phyloP scores from a whole-genome alignment of 2,888 invertebrate genomes.

The Rhabditoides inermis region DNA sequence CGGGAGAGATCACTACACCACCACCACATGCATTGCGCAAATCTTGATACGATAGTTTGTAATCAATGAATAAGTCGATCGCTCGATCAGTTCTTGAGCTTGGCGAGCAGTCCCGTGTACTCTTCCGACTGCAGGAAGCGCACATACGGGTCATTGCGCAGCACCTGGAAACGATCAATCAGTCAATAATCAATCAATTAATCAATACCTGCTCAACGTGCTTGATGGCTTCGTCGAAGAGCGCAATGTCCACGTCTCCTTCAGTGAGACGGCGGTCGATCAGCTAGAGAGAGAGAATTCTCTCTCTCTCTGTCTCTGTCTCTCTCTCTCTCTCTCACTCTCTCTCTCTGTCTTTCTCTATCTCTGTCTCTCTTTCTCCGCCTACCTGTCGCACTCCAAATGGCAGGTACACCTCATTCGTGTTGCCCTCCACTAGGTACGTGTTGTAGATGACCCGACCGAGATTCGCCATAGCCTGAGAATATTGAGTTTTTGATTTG shows the following conservation, averaged over 20 bases:
- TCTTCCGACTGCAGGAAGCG: constrained; percentile 44
- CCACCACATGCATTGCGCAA: too few species aligned
- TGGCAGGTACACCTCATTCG: constrained; percentile 49
- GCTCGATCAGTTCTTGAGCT: too few species aligned
- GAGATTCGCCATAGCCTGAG: constrained; percentile 46
- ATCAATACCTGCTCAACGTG: constrained; percentile 45
- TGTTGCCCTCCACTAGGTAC: constrained; percentile 43
- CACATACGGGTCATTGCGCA: constrained; percentile 48
- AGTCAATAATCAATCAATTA: too few species aligned
- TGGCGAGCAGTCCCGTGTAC: constrained; percentile 33
- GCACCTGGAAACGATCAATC: constrained; percentile 7
- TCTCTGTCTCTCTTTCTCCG: too few species aligned
- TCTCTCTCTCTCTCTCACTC: too few species aligned
- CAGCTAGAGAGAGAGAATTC: too few species aligned
- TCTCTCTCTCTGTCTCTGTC: too few species aligned
- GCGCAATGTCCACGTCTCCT: constrained; percentile 40
- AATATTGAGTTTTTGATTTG: too few species aligned
- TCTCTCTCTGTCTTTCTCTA: too few species aligned
- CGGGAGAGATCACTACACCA: too few species aligned
- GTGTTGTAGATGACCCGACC: constrained; percentile 41
- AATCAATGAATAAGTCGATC: too few species aligned
- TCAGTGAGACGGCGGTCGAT: constrained; percentile 38
- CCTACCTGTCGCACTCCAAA: constrained; percentile 46
- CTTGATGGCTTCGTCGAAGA: constrained; percentile 49
- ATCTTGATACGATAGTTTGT: too few species aligned